phyloP scores from a whole-genome alignment of 2,888 invertebrate genomes.

The Melipona bicolor region DNA sequence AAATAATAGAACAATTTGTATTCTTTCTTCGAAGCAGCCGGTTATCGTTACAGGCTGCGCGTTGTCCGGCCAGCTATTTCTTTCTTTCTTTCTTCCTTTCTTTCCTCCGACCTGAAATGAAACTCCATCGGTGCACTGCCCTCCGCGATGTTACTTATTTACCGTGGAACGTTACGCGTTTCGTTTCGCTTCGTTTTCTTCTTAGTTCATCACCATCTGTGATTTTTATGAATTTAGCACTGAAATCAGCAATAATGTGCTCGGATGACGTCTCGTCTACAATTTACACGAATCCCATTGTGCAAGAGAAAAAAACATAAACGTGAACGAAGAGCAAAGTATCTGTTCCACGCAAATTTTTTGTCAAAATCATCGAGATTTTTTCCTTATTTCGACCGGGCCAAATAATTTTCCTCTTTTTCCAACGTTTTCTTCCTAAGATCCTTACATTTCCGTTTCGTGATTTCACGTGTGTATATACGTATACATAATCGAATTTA shows the following conservation, averaged over 20 bases:
- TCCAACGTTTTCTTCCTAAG: neutral
- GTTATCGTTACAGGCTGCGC: slow-evolving; percentile 38
- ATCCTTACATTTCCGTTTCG: neutral
- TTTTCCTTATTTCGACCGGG: neutral
- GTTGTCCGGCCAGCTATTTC: slow-evolving; percentile 30
- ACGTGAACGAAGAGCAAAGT: neutral
- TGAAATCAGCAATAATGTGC: neutral
- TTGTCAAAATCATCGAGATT: neutral
- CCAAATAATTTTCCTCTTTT: neutral
- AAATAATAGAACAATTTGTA: slow-evolving; percentile 61
- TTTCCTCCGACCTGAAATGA: slow-evolving; percentile 4
- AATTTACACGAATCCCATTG: neutral
- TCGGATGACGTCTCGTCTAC: neutral
- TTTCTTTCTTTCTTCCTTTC: slow-evolving; percentile 14
- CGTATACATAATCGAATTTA: neutral
- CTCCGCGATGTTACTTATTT: slow-evolving; percentile 49
- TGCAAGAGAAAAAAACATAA: neutral
- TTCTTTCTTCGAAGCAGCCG: slow-evolving; percentile 38
- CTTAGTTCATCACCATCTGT: too few species aligned
- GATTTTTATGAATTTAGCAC: neutral
- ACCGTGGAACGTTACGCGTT: slow-evolving; percentile 27
- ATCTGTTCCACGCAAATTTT: too few species aligned
- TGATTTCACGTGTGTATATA: neutral
- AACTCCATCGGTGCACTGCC: slow-evolving; percentile 27
- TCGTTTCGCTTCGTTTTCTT: slow-evolving; percentile 30